These are phyloP conservation scores for Struthidea cinerea DNA, from an alignment of 2,113 vertebrate genomes.

Conservation along the genomic window DNA sequence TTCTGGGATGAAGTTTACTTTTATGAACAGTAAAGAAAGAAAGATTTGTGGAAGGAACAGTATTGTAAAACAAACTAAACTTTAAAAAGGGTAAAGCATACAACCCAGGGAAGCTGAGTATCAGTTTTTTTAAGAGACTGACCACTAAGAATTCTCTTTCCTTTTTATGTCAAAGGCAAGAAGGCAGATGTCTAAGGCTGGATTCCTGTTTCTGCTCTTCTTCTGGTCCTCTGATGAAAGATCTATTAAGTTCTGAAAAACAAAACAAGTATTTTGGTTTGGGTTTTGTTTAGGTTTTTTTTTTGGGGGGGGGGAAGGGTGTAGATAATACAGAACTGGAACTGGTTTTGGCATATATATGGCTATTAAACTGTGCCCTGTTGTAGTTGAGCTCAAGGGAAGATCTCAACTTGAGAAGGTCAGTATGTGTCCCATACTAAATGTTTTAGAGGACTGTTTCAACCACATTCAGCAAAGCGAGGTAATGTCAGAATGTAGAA, in stretches of 20 bases:
- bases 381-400: not conserved
- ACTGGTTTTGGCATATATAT: not conserved
- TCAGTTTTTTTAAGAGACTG: not conserved
- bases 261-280: not conserved
- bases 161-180: not conserved
- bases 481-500: not conserved
- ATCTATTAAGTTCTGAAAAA: not conserved
- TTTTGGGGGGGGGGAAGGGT: fast-evolving
- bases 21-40: not conserved
- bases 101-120: not conserved
- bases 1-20: not conserved
- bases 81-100: not conserved
- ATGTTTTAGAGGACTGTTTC: not conserved
- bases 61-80: not conserved
- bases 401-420: not conserved
- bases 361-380: not conserved
- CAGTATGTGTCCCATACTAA: not conserved
- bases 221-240: not conserved
- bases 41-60: not conserved
- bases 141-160: not conserved
- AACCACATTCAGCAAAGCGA: not conserved
- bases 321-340: not conserved
- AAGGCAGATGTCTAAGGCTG: not conserved
- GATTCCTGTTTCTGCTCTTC: not conserved
- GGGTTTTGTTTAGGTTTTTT: not conserved